Evolutionary conservation across 2,888 invertebrate species (phyloP).

Genomic region (Malthinus flaveolus): DNA sequence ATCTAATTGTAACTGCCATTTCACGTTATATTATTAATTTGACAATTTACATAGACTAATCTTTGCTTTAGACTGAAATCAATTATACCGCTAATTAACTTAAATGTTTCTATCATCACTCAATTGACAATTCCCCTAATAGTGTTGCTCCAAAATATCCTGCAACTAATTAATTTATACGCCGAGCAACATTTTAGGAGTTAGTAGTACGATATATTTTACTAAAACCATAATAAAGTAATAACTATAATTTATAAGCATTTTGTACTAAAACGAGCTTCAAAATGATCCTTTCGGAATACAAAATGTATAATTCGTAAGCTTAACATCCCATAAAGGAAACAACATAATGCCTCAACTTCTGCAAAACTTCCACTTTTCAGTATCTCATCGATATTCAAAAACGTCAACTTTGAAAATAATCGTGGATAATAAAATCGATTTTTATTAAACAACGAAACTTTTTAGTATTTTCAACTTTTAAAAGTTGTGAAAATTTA

Average conservation of each 20-base stretch:
- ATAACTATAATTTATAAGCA: neutral
- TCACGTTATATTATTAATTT: neutral
- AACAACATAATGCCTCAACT: constrained; percentile 30
- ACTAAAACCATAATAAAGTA: neutral
- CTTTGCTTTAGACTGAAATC: neutral
- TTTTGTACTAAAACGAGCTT: constrained; percentile 3
- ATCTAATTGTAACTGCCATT: constrained; percentile 1
- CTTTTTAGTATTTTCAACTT: constrained; percentile 7
- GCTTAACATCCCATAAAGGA: constrained; percentile 38
- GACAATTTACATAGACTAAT: neutral
- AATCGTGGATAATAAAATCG: constrained; percentile 47
- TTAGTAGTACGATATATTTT: neutral
- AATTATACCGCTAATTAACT: neutral
- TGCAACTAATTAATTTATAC: neutral
- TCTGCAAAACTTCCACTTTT: constrained; percentile 23
- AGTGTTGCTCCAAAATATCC: neutral
- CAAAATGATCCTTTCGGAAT: constrained; percentile 12
- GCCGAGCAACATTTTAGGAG: neutral
- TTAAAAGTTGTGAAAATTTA: constrained; percentile 12
- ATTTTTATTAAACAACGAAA: constrained; percentile 37
- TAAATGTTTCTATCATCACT: neutral
- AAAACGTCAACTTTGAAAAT: constrained; percentile 47
- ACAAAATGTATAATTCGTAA: constrained; percentile 21
- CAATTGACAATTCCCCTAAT: neutral
- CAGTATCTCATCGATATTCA: constrained; percentile 44